These are phyloP conservation scores for Copidosoma aretas DNA, from an alignment of 2,888 invertebrate genomes.

Conservation along the genomic window DNA sequence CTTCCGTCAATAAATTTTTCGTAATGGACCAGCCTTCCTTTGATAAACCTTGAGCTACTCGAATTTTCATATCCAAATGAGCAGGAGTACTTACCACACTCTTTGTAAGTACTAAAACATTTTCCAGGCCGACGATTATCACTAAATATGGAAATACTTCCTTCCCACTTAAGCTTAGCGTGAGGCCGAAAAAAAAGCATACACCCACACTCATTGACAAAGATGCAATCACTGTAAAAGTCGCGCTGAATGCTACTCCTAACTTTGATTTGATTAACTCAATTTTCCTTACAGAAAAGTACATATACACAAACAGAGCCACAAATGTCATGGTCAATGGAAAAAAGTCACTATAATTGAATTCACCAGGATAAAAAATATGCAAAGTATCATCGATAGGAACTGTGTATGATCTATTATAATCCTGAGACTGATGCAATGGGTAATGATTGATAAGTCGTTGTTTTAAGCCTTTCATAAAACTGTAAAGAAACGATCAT, in stretches of 20 bases:
- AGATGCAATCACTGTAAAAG: constrained; percentile 84
- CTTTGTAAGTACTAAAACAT: constrained; percentile 86
- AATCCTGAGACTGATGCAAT: constrained; percentile 68
- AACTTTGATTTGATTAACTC: constrained; percentile 89
- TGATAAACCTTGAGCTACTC: constrained; percentile 95
- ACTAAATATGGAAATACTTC: constrained; percentile 96
- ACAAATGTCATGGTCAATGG: constrained; percentile 86
- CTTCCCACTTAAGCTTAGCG: constrained; percentile 81
- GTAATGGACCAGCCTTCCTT: constrained; percentile 98
- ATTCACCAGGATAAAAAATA: constrained; percentile 89
- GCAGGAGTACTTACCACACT: constrained; percentile 90
- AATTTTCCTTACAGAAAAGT: constrained; percentile 95
- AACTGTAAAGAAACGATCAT: constrained; percentile 64
- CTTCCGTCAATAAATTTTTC: constrained; percentile 91
- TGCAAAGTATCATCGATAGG: constrained; percentile 66
- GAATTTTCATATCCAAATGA: constrained; percentile 91
- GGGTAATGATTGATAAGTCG: constrained; percentile 77
- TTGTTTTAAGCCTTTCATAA: constrained; percentile 74
- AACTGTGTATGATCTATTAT: constrained; percentile 52
- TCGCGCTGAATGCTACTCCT: constrained; percentile 87
- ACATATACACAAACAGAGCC: constrained; percentile 88
- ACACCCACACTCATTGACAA: constrained; percentile 90
- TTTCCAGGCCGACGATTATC: constrained; percentile 92
- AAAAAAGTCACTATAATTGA: constrained; percentile 82
- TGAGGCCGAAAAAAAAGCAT: constrained; percentile 86